Base-by-base conservation (phyloP, 2,888 invertebrate species). In the Xylota sylvarum region DNA sequence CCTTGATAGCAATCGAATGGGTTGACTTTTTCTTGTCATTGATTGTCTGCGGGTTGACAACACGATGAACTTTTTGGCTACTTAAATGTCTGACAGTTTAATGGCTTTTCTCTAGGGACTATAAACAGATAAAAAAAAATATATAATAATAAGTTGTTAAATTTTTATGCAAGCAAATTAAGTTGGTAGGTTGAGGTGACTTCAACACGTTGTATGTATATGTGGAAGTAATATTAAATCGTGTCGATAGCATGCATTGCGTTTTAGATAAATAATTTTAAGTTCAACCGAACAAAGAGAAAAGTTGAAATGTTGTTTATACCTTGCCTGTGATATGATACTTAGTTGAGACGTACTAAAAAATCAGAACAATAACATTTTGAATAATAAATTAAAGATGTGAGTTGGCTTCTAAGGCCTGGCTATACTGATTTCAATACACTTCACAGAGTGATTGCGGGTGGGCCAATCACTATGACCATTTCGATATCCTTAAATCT, bases 1-100 rank as follows among this genome's bases (percentile, higher is more conserved):
- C 80, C 73, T 80, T 73, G 80, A 60, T 52, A 58, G 80, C 32
- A 73, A 80, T 65, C 65, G 58, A 52, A 50, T 14, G 46, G 62
- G 58, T 65, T 80, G 80, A 80, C 50, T 50, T 48, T 48, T 70
- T 70, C 14, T 55, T 64, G 70, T 55, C 69, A 62, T 46, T 62
- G 56, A 60, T 40, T 65, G 35, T 40, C 55, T 35, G 14, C 32
- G 48, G 65, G 43, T 43, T 67, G 65, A 65, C 65, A 65, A 72
- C 23, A 9, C 30, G 37, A 10, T 77, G 67, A 19, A 27, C 58
- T 48, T 17, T 60, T 17, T 19, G 37, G 17, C 7, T 17, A 7
- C 10, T 27, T 35, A 5, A 60, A 40, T 50, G 27, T 12, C 35
- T 40, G 14, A 14, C 17, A 40, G 52, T 69, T 55, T 27, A 55